Evolutionary conservation across 2,888 invertebrate genomes (phyloP).

Genomic region (Eristalis intricaria): DNA sequence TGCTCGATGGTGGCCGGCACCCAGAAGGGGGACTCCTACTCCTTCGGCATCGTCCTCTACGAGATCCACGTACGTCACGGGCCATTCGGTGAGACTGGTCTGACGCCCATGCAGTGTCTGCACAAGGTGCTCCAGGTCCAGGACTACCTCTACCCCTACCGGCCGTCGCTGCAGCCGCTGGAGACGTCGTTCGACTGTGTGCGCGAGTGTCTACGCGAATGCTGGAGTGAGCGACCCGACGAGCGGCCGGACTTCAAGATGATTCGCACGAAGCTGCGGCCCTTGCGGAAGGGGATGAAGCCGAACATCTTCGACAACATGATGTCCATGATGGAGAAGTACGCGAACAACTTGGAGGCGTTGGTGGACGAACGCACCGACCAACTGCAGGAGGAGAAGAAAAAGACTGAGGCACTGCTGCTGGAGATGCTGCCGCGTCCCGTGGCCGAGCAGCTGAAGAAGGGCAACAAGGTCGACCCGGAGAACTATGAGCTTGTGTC

Average conservation of each 20-base stretch:
- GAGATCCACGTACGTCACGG: conserved; percentile 93
- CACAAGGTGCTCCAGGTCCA: conserved; percentile 80
- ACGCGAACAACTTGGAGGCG: conserved; percentile 96
- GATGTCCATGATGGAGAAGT: conserved; percentile 99
- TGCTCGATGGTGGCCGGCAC: conserved; percentile 82
- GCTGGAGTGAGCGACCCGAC: conserved; percentile 92
- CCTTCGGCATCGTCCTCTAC: conserved; percentile 93
- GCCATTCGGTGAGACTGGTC: conserved; percentile 89
- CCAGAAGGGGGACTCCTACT: conserved; percentile 91
- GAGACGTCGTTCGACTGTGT: conserved; percentile 93
- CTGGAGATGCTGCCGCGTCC: conserved; percentile 94
- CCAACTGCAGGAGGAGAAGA: conserved; percentile 96
- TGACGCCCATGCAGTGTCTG: conserved; percentile 85
- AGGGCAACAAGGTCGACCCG: conserved; percentile 93
- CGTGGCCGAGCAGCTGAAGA: conserved; percentile 96
- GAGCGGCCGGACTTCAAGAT: conserved; percentile 92
- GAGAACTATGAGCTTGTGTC: conserved; percentile 94
- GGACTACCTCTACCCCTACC: conserved; percentile 77
- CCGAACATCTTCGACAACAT: conserved; percentile 98
- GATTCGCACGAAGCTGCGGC: conserved; percentile 89
- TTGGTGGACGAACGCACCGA: conserved; percentile 96
- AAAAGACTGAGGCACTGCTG: conserved; percentile 95
- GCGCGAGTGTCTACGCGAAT: conserved; percentile 91
- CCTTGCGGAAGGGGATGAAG: conserved; percentile 94
- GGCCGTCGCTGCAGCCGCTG: conserved; percentile 89